Base-by-base conservation (phyloP, 2,113 vertebrate species). In the Cinclus cinclus region DNA sequence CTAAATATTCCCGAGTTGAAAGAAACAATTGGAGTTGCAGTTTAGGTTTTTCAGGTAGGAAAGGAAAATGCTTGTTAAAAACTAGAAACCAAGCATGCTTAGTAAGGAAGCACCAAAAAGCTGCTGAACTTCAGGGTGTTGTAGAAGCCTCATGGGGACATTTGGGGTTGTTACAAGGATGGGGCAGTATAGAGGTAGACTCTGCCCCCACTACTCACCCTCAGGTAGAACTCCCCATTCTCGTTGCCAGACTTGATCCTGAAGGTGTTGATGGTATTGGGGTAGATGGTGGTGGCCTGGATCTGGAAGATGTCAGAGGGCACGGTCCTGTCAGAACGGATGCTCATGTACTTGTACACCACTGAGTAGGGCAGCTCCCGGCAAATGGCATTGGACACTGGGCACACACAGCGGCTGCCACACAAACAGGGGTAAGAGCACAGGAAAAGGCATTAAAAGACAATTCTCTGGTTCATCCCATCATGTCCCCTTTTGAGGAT, bases 231-330 rank as follows among this genome's bases (percentile, higher is more conserved):
- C 22, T 99, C 99, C 91, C 98, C 98, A 7, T 98, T 99, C 83
- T 99, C 99, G 4, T 99, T 99, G 91, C 99, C 99, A 78, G 99
- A 97, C 96, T 99, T 99, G 97, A 99, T 99, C 98, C 98, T 98
- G 97, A 99, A 99, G 76, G 98, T 99, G 96, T 99, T 99, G 92
- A 99, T 99, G 85, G 99, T 99, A 97, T 99, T 99, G 90, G 99
- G 96, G 73, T 99, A 99, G 95, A 99, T 98, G 76, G 98, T 99
- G 87, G 99, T 99, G 86, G 99, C 99, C 96, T 99, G 99, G 96
- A 99, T 99, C 97, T 99, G 99, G 97, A 99, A 99, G 97, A 99
- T 98, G 87, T 99, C 99, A 0, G 99, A 98, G n/a, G 99, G 99
- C 75, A 99, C 98, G 0, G 98, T 96, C 81, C 99, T 98, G 39